Base-by-base conservation (phyloP, 2,113 vertebrate genomes). In the Paraplagusia blochii region DNA sequence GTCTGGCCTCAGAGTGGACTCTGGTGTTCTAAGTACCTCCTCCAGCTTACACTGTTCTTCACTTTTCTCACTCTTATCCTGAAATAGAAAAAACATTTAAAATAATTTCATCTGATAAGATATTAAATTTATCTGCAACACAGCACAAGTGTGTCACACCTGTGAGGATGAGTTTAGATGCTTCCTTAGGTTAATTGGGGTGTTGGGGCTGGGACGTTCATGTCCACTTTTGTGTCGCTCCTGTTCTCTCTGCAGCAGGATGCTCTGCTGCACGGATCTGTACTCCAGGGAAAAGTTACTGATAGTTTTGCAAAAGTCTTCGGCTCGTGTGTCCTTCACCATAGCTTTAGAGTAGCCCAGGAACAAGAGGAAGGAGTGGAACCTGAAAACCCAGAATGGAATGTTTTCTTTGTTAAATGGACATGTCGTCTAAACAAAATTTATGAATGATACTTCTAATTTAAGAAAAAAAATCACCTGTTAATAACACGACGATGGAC, bases 231-330 rank as follows among this genome's bases (percentile, higher is more conserved):
- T 82, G 39, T 74, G 75, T 8, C 50, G 58, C n/a, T 83, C 83
- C 34, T 62, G 53, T 51, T 91, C 87, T 35, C 72, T 81, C 62
- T 90, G 88, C 59, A 81, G 80, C 13, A 91, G 63, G 49, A 91
- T 47, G 60, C 72, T n/a, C 17, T 84, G 83, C n/a, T 49, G 72
- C 0, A 63, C 64, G 15, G 83, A 71, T 58, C 87, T 70, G 64
- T 87, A 92, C 77, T 92, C 91, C 68, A 92, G 57, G 1, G 91
- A 89, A 8, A 92, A 92, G 83, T 92, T 83, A 11, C 90, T 91
- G 58, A 92, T 77, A 4, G 68, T 91, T 64, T 80, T 88, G 18
- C 90, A 92, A 79, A 92, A 92, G 43, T 81, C 81, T 55, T 89
- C 87, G 0, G 85, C 75, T 48, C 61, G 85, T 7, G 78, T 89